Base-by-base conservation (phyloP, 2,888 invertebrate species). In the Standfussiana lucernea region DNA sequence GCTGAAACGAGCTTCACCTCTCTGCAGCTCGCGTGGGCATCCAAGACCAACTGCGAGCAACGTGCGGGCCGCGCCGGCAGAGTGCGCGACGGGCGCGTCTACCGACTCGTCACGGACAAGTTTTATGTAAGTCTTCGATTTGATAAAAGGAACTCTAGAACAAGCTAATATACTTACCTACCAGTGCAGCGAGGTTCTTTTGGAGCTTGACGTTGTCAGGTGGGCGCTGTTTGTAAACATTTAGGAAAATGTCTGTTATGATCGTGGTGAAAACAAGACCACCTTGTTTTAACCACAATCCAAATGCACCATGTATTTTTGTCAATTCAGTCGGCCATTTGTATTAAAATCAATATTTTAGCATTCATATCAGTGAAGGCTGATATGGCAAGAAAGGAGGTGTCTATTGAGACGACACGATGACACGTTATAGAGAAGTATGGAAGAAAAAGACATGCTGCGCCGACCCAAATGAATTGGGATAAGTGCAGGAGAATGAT, bases 51-150 rank as follows among this genome's bases (percentile, higher is more conserved):
- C 94, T 99, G 99, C 91, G 98, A 97, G 45, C 99, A 99, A 95
- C 97, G 99, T 74, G 97, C 98, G 65, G 99, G 99, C 2, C 98
- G 99, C 81, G 98, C 99, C 73, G 99, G 99, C 1, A 97, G 99
- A 86, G 98, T 99, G 13, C 97, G 98, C 75, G 97, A 98, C 90
- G 99, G 99, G 0, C 97, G 98, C 88, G 99, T 99, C 8, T 99
- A 99, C 94, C 96, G 99, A 73, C 97, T 99, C 83, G 97, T 99
- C 0, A 95, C 97, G 0, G 96, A 97, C 84, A 89, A 93, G 42
- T 98, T 98, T 91, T 99, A 98, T 92, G 95, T 95, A 72, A 92
- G 64, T 64, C n/a, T 62, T n/a, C 2, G 13, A 40, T n/a, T 15
- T 64, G n/a, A 24, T 61, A 37, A n/a, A 40, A 40, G 37, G 13